A percentile compares a stretch with the other conserved stretches of the same genome.
Conservation (phyloP, 2,888 invertebrate species). For the Zhuqinia jingwanae region DNA sequence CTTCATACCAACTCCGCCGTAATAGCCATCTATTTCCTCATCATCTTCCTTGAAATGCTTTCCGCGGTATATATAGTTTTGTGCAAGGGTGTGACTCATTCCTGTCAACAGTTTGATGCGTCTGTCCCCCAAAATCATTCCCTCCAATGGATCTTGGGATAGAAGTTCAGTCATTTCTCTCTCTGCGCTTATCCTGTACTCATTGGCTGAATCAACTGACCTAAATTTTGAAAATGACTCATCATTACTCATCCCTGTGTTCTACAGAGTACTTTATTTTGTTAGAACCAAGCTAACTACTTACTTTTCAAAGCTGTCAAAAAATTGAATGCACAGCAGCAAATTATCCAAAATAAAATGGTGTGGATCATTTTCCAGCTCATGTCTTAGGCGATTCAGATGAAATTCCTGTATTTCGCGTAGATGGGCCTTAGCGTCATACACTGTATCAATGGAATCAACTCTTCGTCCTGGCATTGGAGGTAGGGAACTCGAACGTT, state of each 20-base stretch:
- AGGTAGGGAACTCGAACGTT: too few relatives aligned
- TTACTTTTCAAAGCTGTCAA: constrained; percentile 89
- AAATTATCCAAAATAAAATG: constrained; percentile 89
- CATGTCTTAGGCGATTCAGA: constrained; percentile 84
- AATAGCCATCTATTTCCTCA: constrained; percentile 68
- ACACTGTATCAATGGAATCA: background rate
- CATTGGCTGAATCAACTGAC: constrained; percentile 68
- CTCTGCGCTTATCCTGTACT: constrained; percentile 75
- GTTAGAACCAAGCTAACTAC: too few relatives aligned
- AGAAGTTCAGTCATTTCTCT: constrained; percentile 73
- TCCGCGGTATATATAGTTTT: constrained; percentile 76
- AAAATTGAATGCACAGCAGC: constrained; percentile 89
- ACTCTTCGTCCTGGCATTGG: background rate
- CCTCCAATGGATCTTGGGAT: constrained; percentile 59
- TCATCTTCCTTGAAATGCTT: constrained; percentile 64
- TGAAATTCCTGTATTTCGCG: constrained; percentile 82
- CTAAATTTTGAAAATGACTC: constrained; percentile 35
- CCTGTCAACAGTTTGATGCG: constrained; percentile 73
- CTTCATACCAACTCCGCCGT: constrained; percentile 58
- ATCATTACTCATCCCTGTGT: too few relatives aligned
- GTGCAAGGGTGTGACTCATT: constrained; percentile 72
- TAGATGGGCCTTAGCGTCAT: constrained; percentile 11
- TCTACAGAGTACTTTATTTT: too few relatives aligned
- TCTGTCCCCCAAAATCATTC: constrained; percentile 75
- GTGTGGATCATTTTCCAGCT: constrained; percentile 85